Conservation (phyloP, 2,113 vertebrate genomes). For the Trogon surrucura region DNA sequence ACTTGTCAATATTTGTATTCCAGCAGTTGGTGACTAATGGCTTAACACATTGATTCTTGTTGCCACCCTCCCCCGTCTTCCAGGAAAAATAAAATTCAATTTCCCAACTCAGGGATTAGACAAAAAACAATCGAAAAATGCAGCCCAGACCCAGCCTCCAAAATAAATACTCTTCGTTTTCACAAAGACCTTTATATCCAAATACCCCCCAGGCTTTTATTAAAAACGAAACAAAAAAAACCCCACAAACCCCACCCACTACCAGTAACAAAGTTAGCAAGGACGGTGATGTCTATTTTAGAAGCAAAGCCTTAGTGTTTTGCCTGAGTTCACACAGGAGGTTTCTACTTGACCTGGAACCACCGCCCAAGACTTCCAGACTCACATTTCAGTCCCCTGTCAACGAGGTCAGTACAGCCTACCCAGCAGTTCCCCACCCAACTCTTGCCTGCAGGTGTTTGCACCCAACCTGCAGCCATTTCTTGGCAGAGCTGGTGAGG, state of each 20-base stretch:
- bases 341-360: neutral
- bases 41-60: conserved; percentile 52
- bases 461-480: neutral
- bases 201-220: neutral
- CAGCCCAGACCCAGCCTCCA: neutral
- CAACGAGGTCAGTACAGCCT: neutral
- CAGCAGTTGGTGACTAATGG: conserved; percentile 32
- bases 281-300: neutral
- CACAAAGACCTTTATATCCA: neutral
- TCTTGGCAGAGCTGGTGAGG: neutral
- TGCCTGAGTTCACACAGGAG: neutral
- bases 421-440: neutral
- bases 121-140: neutral
- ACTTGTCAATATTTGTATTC: conserved; percentile 68
- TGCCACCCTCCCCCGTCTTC: conserved; percentile 44
- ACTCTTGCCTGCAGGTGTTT: neutral
- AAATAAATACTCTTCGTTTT: conserved; percentile 34
- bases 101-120: conserved; percentile 24
- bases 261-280: neutral
- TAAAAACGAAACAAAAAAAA: neutral
- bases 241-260: neutral
- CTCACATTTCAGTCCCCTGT: neutral
- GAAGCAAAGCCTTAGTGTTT: neutral
- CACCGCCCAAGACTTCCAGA: neutral
- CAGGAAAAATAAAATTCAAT: conserved; percentile 50